Conservation (phyloP, 2,888 invertebrate species). For the Eilema caniola region DNA sequence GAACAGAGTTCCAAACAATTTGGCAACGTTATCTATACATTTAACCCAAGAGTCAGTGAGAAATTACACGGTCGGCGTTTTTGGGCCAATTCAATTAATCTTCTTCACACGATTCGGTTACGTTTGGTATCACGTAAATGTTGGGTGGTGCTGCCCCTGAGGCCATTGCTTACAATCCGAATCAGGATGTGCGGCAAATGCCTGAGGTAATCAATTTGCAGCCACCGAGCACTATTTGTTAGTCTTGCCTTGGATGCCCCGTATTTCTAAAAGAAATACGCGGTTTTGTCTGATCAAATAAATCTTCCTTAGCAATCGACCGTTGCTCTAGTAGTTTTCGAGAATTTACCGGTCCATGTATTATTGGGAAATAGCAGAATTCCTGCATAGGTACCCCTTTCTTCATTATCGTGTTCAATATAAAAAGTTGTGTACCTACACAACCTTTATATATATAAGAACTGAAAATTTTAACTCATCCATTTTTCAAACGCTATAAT, state of each 20-base stretch:
- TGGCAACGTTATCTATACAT: conserved; percentile 30
- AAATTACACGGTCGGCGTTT: conserved; percentile 40
- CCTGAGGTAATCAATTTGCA: conserved; percentile 28
- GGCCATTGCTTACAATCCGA: conserved; percentile 26
- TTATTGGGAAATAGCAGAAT: neutral
- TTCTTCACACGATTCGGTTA: conserved; percentile 51
- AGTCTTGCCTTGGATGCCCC: conserved; percentile 5
- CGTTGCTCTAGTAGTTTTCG: neutral
- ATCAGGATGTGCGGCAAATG: conserved; percentile 15
- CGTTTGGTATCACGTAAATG: conserved; percentile 36
- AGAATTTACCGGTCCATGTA: conserved; percentile 1
- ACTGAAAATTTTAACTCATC: neutral
- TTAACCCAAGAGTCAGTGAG: conserved; percentile 29
- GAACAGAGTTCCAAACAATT: conserved; percentile 23
- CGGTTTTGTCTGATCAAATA: neutral
- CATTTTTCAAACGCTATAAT: neutral
- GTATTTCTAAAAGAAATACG: conserved; percentile 25
- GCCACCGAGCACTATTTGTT: conserved; percentile 18
- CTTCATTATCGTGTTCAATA: neutral
- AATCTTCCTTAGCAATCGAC: conserved; percentile 6
- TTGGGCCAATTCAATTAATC: conserved; percentile 47
- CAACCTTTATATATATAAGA: too few species aligned
- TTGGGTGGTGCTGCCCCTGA: conserved; percentile 22
- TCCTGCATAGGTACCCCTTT: neutral
- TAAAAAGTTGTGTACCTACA: neutral